Conservation (phyloP, 2,113 vertebrate species). For the Gymnorhina tibicen region DNA sequence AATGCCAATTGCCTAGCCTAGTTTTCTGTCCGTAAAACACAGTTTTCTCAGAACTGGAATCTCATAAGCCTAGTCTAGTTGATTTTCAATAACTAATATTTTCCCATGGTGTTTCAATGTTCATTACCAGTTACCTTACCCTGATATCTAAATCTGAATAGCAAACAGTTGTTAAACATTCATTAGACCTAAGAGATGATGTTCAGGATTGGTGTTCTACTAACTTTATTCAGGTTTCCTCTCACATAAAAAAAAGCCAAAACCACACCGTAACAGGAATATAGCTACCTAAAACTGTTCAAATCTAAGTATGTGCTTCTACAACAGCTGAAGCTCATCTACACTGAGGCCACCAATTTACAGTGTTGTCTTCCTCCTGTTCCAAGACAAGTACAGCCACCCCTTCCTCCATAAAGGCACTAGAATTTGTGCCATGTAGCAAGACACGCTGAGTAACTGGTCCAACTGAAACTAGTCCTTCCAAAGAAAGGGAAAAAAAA, state of each 20-base stretch:
- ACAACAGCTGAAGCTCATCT: background rate
- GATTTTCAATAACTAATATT: background rate
- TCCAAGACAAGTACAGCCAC: background rate
- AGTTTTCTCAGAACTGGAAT: background rate
- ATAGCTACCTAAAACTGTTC: background rate
- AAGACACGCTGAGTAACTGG: background rate
- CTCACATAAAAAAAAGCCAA: background rate
- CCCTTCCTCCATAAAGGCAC: background rate
- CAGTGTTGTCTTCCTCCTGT: background rate
- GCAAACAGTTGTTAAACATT: background rate
- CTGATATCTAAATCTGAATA: background rate
- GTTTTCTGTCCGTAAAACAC: background rate
- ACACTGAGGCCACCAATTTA: background rate
- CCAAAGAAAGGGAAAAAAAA: background rate
- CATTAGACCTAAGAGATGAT: background rate
- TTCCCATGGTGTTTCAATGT: background rate
- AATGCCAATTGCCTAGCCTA: background rate
- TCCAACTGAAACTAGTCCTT: background rate
- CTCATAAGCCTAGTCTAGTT: background rate
- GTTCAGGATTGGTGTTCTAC: background rate
- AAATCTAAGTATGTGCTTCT: background rate
- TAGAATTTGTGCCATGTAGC: background rate
- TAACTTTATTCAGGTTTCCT: background rate
- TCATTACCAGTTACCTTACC: background rate
- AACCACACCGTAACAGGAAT: background rate